Evolutionary conservation across 2,888 invertebrate genomes (phyloP).

Genomic region (Noctua comes): DNA sequence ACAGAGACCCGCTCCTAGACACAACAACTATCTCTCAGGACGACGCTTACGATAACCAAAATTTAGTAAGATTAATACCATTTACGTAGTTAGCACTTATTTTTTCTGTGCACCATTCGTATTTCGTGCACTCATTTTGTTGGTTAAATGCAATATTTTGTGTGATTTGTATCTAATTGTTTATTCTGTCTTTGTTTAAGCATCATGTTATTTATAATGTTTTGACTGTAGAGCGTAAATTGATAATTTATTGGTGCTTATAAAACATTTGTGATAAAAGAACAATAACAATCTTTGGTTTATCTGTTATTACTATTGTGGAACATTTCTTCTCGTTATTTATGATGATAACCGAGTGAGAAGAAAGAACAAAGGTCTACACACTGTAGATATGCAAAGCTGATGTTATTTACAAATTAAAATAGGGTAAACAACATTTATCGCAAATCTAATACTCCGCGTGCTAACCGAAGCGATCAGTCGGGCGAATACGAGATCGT

Average conservation of each 20-base stretch:
- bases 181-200: slow-evolving; percentile 45
- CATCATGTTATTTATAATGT: slow-evolving; percentile 51
- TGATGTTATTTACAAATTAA: slow-evolving; percentile 3
- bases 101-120: slow-evolving; percentile 60
- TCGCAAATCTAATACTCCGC: background rate
- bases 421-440: background rate
- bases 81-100: slow-evolving; percentile 75
- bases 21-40: slow-evolving; percentile 81
- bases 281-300: slow-evolving; percentile 16
- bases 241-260: slow-evolving; percentile 39
- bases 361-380: background rate
- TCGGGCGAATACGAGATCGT: background rate
- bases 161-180: slow-evolving; percentile 43
- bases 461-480: background rate
- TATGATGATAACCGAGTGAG: slow-evolving; percentile 1
- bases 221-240: slow-evolving; percentile 26
- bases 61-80: slow-evolving; percentile 81
- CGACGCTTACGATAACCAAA: slow-evolving; percentile 81
- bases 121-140: slow-evolving; percentile 58
- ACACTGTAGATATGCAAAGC: background rate
- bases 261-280: slow-evolving; percentile 29
- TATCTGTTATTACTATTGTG: slow-evolving; percentile 13
- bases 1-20: slow-evolving; percentile 84
- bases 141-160: slow-evolving; percentile 47
- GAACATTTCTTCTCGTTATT: slow-evolving; percentile 21